Base-by-base conservation (phyloP, 2,113 vertebrate species). In the Nerophis lumbriciformis region DNA sequence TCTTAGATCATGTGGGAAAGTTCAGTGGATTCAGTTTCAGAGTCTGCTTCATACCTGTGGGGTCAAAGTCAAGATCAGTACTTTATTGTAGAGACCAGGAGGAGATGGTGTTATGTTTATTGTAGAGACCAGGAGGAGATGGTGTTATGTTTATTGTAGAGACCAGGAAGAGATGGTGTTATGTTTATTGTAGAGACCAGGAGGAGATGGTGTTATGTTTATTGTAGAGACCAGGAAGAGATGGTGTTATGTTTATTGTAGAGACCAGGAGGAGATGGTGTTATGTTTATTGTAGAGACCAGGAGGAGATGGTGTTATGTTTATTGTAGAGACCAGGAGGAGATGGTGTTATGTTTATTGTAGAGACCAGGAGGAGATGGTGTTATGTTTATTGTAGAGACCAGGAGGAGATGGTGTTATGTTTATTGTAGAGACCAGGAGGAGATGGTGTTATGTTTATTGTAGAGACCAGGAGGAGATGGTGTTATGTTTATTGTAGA, bases 121-220 rank as follows among this genome's bases (percentile, higher is more conserved):
- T 19, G 19, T 19, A 19, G 19, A 28, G 11, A 12, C 6, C 37
- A n/a, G 12, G 7, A n/a, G 36, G n/a, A 12, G 13, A 10, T 35
- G 5, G 2, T 36, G 39, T 14, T 78, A 95, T n/a, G n/a, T 16
- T 13, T 80, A 28, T 28, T 28, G 1, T 28, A 28, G 28, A 28
- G 11, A 12, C 6, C 37, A n/a, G 12, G 7, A n/a, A 14, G n/a
- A 12, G 13, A 10, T 35, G 5, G 2, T 36, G 39, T 14, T 78
- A 95, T 95, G 94, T 16, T 13, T 80, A 28, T 28, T 28, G 1
- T 28, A 28, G 28, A 28, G 11, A 12, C 6, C 37, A n/a, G 12
- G 7, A n/a, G 36, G n/a, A 12, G 13, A 10, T 35, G 5, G 2
- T 36, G 39, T 14, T 78, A 95, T 95, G 94, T 88, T 63, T 92